Conservation (phyloP, 2,888 invertebrate species). For the Yponomeuta plumbellus region DNA sequence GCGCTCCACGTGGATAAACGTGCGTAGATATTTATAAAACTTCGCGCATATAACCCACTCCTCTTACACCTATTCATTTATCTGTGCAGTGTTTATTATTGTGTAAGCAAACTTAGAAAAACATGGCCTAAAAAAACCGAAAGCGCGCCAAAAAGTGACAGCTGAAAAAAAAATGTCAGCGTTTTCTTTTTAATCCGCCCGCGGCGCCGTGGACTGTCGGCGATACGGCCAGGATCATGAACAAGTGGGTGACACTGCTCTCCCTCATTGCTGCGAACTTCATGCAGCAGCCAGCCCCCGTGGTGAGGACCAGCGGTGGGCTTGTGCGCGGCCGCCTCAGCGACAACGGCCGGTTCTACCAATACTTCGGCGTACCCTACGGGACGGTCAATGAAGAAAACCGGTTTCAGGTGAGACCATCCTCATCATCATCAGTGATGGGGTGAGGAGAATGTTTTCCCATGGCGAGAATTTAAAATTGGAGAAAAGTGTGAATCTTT, state of each 20-base stretch:
- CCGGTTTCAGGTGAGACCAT: conserved; percentile 52
- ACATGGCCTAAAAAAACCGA: not conserved
- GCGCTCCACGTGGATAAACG: not conserved
- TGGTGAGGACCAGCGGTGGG: conserved; percentile 45
- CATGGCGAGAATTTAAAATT: too few relatives aligned
- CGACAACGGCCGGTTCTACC: conserved; percentile 48
- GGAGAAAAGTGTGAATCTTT: too few relatives aligned
- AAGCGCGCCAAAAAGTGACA: not conserved
- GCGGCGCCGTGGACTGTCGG: not conserved
- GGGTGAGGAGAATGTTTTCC: not conserved
- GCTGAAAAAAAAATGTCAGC: not conserved
- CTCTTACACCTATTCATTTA: not conserved
- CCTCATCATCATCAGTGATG: too few relatives aligned
- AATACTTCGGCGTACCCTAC: conserved; percentile 64
- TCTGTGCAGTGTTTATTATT: not conserved
- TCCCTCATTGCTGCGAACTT: conserved; percentile 51
- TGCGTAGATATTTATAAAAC: not conserved
- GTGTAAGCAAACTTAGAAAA: not conserved
- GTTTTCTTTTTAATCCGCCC: not conserved
- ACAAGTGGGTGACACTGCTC: conserved; percentile 53
- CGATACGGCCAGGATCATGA: conserved; percentile 4
- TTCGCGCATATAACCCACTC: not conserved
- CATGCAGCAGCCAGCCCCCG: conserved; percentile 54
- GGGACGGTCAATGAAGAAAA: conserved; percentile 52
- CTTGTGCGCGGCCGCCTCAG: conserved; percentile 52